Percentiles rank a stretch among this genome's conserved stretches.
phyloP scores from a whole-genome alignment of 2,888 invertebrate genomes.

The Mantis religiosa region DNA sequence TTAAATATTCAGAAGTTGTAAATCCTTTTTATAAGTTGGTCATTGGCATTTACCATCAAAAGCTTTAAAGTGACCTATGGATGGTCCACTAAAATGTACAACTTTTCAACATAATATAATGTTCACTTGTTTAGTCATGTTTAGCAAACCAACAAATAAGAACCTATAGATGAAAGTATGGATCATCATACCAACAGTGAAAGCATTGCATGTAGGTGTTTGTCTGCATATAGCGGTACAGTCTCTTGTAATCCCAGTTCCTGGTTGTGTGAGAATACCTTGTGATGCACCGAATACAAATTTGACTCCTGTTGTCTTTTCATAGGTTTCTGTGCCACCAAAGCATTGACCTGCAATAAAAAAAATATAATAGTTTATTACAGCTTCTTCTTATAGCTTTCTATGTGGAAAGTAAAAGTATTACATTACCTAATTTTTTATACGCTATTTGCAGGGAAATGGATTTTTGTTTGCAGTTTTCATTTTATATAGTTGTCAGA shows the following conservation, averaged over 20 bases:
- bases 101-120: too few relatives aligned
- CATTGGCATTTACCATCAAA: too few relatives aligned
- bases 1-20: too few relatives aligned
- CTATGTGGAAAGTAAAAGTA: background rate
- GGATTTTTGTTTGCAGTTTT: background rate
- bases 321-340: constrained; percentile 46
- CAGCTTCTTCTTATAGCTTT: background rate
- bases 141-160: too few relatives aligned
- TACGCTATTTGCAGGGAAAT: background rate
- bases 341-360: constrained; percentile 41
- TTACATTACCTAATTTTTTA: background rate
- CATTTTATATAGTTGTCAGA: background rate
- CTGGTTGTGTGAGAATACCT: constrained; percentile 42
- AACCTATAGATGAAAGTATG: background rate
- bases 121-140: too few relatives aligned
- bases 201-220: constrained; percentile 41
- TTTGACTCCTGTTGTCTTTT: constrained; percentile 43
- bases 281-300: constrained; percentile 39
- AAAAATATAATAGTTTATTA: background rate
- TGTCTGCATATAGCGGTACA: constrained; percentile 45
- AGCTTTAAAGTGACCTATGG: too few relatives aligned
- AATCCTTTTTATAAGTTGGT: too few relatives aligned
- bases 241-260: constrained; percentile 44
- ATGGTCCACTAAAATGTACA: too few relatives aligned
- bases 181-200: constrained; percentile 39